Evolutionary conservation across 2,888 invertebrate genomes (phyloP), one percentile per base, ranked within the genome.

Genomic region (Apantesis nais): DNA sequence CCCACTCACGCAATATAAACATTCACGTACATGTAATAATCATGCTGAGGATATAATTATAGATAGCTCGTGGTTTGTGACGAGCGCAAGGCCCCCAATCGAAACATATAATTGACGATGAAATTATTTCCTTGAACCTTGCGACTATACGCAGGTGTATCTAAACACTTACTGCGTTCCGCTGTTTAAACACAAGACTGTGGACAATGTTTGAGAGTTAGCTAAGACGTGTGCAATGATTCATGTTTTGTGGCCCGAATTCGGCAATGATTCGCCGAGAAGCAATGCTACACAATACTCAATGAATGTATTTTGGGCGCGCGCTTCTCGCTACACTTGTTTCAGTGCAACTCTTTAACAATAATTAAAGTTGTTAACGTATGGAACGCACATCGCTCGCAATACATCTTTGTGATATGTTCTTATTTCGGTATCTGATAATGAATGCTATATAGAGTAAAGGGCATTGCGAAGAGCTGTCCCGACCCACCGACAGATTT

Each of bases 251-350:
- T 74, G 73, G 72, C 67, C 65, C 29, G 68, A 76, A 78, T 74
- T 66, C 66, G 41, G 62, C n/a, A 73, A 79, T 74, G 68, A 75
- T 48, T 79, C 63, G 72, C 64, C 73, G 60, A 25, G 48, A 73
- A 79, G 76, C 76, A 79, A 79, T 66, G 60, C 65, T 22, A 29
- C 66, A 68, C 67, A 66, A 72, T 76, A 11, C 64, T 80, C 65
- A 79, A 80, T 78, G 80, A 70, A 78, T 22, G 60, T 69, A 69
- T 69, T 65, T 65, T 25, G 31, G 41, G 68, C 31, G 3, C 39
- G 25, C 48, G 41, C n/a, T n/a, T 31, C 41, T 8, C 12, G 48
- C 60, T 58, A 4, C 60, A 41, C 19, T 37, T 22, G 66, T 60
- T 58, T 31, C 7, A 29, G 16, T 68, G 55, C 64, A 64, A 60